phyloP scores from a whole-genome alignment of 2,113 vertebrate species.

The Murina feae region DNA sequence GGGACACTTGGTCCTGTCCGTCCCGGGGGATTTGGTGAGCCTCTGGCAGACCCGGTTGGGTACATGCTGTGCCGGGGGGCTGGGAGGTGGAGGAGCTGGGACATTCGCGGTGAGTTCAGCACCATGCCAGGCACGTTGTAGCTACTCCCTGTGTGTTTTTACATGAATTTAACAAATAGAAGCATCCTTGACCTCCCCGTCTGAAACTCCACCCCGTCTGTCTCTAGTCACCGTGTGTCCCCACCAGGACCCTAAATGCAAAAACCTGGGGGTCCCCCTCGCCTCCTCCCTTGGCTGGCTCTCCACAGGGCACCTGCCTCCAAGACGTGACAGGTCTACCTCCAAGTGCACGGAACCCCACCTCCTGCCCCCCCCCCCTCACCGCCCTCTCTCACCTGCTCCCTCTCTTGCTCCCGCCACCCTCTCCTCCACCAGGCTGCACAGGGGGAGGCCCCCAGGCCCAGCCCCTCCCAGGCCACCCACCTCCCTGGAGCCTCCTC shows the following conservation, averaged over 20 bases:
- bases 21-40: slow-evolving; percentile 63
- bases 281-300: not conserved
- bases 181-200: not conserved
- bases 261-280: not conserved
- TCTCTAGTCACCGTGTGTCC: rapidly evolving
- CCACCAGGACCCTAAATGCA: not conserved
- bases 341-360: rapidly evolving
- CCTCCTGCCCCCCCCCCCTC: rapidly evolving
- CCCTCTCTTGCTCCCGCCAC: not conserved
- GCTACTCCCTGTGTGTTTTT: not conserved
- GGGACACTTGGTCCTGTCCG: slow-evolving; percentile 60
- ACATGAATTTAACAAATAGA: not conserved
- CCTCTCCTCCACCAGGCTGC: not conserved
- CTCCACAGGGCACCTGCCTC: not conserved
- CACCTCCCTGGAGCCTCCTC: rapidly evolving
- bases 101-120: not conserved
- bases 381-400: rapidly evolving
- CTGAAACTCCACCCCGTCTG: not conserved
- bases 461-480: not conserved
- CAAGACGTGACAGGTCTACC: not conserved
- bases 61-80: slow-evolving; percentile 53
- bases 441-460: not conserved
- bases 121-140: not conserved
- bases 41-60: not conserved
- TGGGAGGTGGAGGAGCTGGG: not conserved